Evolutionary conservation across 2,797 vertebrate genomes (phyloP).

Genomic region (Hybognathus amarus): DNA sequence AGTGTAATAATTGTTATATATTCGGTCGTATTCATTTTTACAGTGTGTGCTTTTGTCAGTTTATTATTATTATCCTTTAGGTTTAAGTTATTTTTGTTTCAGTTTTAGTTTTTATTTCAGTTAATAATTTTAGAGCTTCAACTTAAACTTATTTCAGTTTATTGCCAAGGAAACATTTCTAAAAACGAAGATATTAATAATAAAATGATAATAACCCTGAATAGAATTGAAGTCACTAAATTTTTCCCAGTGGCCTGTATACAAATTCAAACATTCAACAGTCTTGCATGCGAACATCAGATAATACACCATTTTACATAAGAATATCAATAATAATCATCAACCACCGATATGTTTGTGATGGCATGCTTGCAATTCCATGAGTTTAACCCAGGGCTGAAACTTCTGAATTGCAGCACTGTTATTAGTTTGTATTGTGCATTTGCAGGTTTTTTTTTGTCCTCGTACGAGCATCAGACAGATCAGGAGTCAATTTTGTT

Average conservation of each 20-base stretch:
- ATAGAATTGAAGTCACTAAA: too few species aligned
- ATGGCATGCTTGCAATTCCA: background rate
- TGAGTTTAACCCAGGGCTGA: background rate
- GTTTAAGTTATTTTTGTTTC: background rate
- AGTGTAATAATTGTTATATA: too few species aligned
- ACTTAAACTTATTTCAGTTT: background rate
- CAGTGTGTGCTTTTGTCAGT: background rate
- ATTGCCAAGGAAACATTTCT: background rate
- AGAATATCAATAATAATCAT: background rate
- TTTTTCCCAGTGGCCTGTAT: background rate
- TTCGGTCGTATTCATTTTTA: too few species aligned
- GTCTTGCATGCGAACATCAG: background rate
- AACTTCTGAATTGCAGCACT: background rate
- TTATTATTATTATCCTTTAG: background rate
- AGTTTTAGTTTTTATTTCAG: background rate
- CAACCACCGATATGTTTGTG: background rate
- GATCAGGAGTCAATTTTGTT: constrained; percentile 11
- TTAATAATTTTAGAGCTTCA: background rate
- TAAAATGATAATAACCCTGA: background rate
- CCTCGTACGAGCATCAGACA: background rate
- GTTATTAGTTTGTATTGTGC: background rate
- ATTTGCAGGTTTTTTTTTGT: background rate
- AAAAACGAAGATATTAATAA: background rate
- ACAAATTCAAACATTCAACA: background rate
- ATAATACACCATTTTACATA: background rate